These are phyloP conservation scores for Stenodera caucasica DNA, from an alignment of 2,888 invertebrate genomes.

Conservation along the genomic window DNA sequence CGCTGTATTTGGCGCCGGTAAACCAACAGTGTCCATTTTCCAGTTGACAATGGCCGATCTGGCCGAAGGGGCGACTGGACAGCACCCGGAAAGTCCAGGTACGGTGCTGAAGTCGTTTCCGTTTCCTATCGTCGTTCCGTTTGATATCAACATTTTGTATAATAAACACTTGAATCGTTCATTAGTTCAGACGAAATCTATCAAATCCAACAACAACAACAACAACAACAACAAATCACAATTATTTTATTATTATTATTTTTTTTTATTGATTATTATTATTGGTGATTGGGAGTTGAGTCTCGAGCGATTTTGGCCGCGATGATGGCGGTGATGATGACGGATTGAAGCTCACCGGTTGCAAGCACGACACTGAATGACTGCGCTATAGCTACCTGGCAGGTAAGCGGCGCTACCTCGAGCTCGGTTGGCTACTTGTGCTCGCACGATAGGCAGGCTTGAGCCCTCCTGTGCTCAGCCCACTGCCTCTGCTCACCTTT, in stretches of 20 bases:
- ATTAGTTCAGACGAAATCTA: constrained; percentile 9
- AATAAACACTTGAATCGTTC: constrained; percentile 15
- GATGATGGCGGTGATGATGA: not conserved
- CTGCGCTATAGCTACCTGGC: constrained; percentile 52
- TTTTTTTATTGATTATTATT: too few species aligned
- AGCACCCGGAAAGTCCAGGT: constrained; percentile 54
- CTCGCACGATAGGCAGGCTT: constrained; percentile 55
- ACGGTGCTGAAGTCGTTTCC: constrained; percentile 55
- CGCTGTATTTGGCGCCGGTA: constrained; percentile 60
- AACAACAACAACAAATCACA: not conserved
- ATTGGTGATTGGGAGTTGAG: too few species aligned
- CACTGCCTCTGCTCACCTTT: constrained; percentile 51
- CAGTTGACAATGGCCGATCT: constrained; percentile 54
- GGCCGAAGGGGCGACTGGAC: constrained; percentile 60
- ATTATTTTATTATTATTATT: not conserved
- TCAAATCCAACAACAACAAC: too few species aligned
- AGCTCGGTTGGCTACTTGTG: constrained; percentile 55
- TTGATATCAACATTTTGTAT: constrained; percentile 65
- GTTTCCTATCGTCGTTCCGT: constrained; percentile 63
- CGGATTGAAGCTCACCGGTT: constrained; percentile 52
- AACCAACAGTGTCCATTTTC: constrained; percentile 66
- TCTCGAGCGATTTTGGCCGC: too few species aligned
- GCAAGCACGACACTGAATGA: constrained; percentile 57
- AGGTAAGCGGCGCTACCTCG: constrained; percentile 54
- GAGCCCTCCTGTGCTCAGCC: constrained; percentile 52